Conservation (phyloP, 2,888 invertebrate species). For the Drosophila atroscutellata region DNA sequence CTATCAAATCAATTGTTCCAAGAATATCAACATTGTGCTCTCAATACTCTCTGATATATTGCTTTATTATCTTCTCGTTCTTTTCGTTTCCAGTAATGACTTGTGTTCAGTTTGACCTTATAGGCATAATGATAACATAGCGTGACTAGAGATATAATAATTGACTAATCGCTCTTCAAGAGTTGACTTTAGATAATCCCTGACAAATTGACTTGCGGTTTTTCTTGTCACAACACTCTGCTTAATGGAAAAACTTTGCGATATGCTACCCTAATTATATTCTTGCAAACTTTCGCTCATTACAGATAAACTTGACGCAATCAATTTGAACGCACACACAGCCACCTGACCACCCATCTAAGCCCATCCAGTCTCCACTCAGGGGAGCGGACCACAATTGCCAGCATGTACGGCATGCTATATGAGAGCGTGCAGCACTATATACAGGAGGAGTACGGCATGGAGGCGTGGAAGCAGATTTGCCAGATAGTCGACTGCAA, state of each 20-base stretch:
- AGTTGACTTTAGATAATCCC: slow-evolving; percentile 39
- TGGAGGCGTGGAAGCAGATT: slow-evolving; percentile 91
- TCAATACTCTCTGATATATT: not conserved
- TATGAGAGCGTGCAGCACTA: slow-evolving; percentile 93
- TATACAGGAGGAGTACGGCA: slow-evolving; percentile 92
- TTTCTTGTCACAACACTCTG: slow-evolving; percentile 16
- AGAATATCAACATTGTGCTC: not conserved
- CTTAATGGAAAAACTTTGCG: slow-evolving; percentile 66
- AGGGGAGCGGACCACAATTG: slow-evolving; percentile 7
- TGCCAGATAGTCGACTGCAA: slow-evolving; percentile 90
- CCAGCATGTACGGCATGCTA: slow-evolving; percentile 92
- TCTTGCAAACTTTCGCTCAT: slow-evolving; percentile 58
- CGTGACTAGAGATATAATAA: not conserved
- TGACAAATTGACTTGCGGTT: slow-evolving; percentile 44
- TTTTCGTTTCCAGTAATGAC: not conserved
- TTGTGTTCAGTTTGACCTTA: not conserved
- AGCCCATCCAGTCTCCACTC: not conserved
- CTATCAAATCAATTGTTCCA: not conserved
- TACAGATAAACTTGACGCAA: slow-evolving; percentile 57
- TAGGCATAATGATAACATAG: not conserved
- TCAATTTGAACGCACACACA: slow-evolving; percentile 31
- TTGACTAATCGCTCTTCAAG: not conserved
- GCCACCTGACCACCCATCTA: slow-evolving; percentile 11
- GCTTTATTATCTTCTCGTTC: not conserved
- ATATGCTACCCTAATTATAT: slow-evolving; percentile 49